phyloP scores from a whole-genome alignment of 2,888 invertebrate genomes.

The Nemotelus pantherinus region DNA sequence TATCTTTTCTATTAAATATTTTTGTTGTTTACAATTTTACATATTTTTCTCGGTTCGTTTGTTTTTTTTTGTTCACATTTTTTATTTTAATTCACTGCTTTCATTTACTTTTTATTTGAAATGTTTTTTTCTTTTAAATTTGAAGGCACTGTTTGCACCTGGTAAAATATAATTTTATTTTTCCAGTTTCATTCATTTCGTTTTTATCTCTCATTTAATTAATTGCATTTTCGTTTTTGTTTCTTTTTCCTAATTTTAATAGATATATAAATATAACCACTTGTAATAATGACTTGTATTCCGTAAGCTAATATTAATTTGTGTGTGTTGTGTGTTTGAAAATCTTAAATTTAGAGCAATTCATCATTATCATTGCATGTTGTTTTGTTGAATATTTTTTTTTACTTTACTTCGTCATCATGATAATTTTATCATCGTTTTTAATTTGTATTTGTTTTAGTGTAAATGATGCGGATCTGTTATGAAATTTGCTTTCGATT shows the following conservation, averaged over 20 bases:
- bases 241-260: neutral
- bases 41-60: neutral
- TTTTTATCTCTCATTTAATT: neutral
- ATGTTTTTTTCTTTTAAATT: slow-evolving; percentile 32
- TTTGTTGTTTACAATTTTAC: slow-evolving; percentile 28
- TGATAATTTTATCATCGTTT: neutral
- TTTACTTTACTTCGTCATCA: neutral
- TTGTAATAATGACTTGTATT: slow-evolving; percentile 42
- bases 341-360: slow-evolving; percentile 40
- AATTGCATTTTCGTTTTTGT: neutral
- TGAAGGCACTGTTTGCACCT: slow-evolving; percentile 46
- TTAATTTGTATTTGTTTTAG: neutral
- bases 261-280: slow-evolving; percentile 42
- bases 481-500: neutral
- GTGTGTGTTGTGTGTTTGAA: slow-evolving; percentile 5
- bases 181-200: slow-evolving; percentile 26
- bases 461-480: neutral
- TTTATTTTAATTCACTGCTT: no score
- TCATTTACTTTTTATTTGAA: slow-evolving; percentile 1
- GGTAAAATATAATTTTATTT: slow-evolving; percentile 41
- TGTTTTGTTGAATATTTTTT: slow-evolving; percentile 3
- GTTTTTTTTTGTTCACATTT: no score
- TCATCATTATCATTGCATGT: slow-evolving; percentile 26
- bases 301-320: slow-evolving; percentile 43
- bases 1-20: slow-evolving; percentile 38